A percentile compares a stretch with the other conserved stretches of the same genome.
Conservation (phyloP, 2,888 invertebrate genomes). For the Macaria notata region DNA sequence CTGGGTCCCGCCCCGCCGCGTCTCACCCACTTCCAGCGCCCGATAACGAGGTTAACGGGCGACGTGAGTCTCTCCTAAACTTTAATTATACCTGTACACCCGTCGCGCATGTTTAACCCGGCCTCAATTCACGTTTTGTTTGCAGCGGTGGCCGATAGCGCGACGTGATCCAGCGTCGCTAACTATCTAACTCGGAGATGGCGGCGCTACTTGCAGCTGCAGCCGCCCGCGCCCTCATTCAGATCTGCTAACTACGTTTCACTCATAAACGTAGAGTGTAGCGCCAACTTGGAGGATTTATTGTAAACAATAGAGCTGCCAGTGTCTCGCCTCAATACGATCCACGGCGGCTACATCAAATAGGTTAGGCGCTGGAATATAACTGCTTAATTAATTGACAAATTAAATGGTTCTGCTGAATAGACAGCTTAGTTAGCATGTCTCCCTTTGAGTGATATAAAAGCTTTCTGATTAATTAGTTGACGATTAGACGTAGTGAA, state of each 20-base stretch:
- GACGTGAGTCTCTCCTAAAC: constrained; percentile 83
- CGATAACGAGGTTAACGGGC: constrained; percentile 83
- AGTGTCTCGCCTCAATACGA: constrained; percentile 26
- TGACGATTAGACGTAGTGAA: constrained; percentile 4
- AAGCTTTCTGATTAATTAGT: constrained; percentile 13
- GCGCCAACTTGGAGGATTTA: constrained; percentile 37
- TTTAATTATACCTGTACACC: constrained; percentile 82
- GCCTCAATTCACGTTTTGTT: constrained; percentile 78
- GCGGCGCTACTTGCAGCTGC: constrained; percentile 44
- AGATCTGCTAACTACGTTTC: constrained; percentile 56
- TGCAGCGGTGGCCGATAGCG: constrained; percentile 75
- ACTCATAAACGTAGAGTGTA: constrained; percentile 43
- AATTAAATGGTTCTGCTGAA: constrained; percentile 13
- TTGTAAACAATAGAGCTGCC: constrained; percentile 41
- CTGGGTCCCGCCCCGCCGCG: constrained; percentile 71
- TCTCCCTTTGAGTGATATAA: constrained; percentile 14
- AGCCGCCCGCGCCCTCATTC: constrained; percentile 40
- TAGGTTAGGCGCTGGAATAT: constrained; percentile 13
- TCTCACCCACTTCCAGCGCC: constrained; percentile 82
- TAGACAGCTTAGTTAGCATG: constrained; percentile 12
- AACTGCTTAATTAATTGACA: constrained; percentile 18
- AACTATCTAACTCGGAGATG: constrained; percentile 64
- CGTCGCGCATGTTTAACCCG: constrained; percentile 80
- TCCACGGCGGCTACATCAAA: constrained; percentile 28
- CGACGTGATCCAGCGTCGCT: constrained; percentile 67